Evolutionary conservation across 2,888 invertebrate genomes (phyloP).

Genomic region (Calameuta pallipes): DNA sequence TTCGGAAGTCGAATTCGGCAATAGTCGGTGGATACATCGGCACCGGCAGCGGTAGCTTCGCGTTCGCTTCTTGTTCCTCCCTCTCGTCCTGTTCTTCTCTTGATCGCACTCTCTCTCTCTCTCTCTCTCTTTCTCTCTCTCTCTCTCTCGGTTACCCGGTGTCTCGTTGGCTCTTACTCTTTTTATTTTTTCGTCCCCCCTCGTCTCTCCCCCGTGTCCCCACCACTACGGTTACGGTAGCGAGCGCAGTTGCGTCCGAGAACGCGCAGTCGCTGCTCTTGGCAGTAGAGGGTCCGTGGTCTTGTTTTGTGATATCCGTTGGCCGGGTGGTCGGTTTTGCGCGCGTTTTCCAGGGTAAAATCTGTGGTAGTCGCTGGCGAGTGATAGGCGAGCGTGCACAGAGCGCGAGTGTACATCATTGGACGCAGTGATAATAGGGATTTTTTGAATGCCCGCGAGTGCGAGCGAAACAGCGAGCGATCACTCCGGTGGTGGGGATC

Average conservation of each 20-base stretch:
- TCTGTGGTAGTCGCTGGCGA: conserved; percentile 21
- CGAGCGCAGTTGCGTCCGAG: conserved; percentile 41
- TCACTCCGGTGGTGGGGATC: conserved; percentile 8
- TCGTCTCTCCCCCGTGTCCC: neutral
- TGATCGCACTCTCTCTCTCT: neutral
- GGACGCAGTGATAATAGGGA: conserved; percentile 15
- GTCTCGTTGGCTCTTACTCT: neutral
- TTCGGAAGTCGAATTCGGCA: neutral
- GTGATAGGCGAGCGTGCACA: conserved; percentile 2
- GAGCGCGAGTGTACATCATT: neutral
- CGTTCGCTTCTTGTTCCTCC: neutral
- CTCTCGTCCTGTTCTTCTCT: conserved; percentile 3
- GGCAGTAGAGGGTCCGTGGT: conserved; percentile 22
- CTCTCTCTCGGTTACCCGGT: conserved; percentile 2
- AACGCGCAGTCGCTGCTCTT: conserved; percentile 37
- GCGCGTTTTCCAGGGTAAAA: conserved; percentile 14
- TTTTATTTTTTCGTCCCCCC: neutral
- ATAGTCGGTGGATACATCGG: neutral
- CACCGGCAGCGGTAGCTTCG: neutral
- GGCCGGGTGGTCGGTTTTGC: conserved; percentile 5
- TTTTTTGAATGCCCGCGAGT: conserved; percentile 9
- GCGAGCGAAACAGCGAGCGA: conserved; percentile 19
- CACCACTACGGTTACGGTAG: conserved; percentile 11
- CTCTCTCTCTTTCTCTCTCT: too few species aligned
- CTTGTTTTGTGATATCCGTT: conserved; percentile 32